Evolutionary conservation across 2,888 invertebrate genomes (phyloP).

Genomic region (Drosophila meridiana): DNA sequence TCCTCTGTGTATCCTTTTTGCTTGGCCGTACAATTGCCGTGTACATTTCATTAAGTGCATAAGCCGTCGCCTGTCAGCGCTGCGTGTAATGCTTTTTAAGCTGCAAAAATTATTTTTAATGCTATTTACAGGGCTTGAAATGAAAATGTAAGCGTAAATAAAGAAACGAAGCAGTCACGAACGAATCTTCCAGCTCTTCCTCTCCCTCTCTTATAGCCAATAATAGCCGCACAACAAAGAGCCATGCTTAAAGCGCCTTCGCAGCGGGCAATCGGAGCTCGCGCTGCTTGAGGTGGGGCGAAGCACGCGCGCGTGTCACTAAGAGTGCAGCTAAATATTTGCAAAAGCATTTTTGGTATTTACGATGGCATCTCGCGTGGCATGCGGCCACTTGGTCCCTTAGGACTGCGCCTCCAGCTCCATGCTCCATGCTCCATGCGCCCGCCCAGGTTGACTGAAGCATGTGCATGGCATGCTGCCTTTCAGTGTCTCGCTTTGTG

Average conservation of each 20-base stretch:
- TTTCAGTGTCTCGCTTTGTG: conserved; percentile 12
- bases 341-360: conserved; percentile 76
- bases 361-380: conserved; percentile 76
- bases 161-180: conserved; percentile 67
- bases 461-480: conserved; percentile 10
- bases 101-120: conserved; percentile 79
- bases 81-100: conserved; percentile 67
- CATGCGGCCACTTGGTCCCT: conserved; percentile 52
- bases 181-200: background rate
- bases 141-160: conserved; percentile 78
- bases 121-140: conserved; percentile 74
- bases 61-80: conserved; percentile 76
- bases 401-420: conserved; percentile 28
- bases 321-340: conserved; percentile 79
- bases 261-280: background rate
- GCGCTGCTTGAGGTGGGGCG: background rate
- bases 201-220: conserved; percentile 10
- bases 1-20: conserved; percentile 7
- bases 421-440: conserved; percentile 23
- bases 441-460: conserved; percentile 26
- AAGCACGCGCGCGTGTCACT: conserved; percentile 55
- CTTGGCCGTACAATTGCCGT: conserved; percentile 70
- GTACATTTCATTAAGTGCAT: conserved; percentile 82
- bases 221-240: conserved; percentile 24
- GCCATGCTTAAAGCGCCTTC: conserved; percentile 39